Evolutionary conservation across 2,888 invertebrate genomes (phyloP).

Genomic region (Julus scanicus): DNA sequence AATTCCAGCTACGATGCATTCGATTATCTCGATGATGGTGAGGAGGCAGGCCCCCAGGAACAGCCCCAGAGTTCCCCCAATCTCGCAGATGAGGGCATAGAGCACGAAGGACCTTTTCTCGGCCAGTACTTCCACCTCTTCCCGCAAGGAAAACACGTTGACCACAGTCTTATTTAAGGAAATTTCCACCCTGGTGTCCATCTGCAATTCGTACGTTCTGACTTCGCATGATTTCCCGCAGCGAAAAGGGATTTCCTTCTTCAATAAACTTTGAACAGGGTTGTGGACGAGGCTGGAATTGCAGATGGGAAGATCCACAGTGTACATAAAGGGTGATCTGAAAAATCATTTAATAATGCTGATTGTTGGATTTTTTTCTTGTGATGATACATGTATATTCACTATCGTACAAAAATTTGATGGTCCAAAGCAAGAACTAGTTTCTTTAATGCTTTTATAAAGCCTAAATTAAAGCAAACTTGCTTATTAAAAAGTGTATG

Average conservation of each 20-base stretch:
- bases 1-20: neutral
- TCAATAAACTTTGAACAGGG: neutral
- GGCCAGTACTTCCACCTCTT: constrained; percentile 43
- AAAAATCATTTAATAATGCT: too few relatives aligned
- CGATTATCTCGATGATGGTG: constrained; percentile 51
- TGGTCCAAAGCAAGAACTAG: too few relatives aligned
- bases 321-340: constrained; percentile 40
- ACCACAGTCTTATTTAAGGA: neutral
- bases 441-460: too few relatives aligned
- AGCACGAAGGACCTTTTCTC: constrained; percentile 50
- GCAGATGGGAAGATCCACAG: constrained; percentile 37
- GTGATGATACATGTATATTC: too few relatives aligned
- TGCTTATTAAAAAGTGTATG: too few relatives aligned
- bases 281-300: neutral
- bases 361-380: too few relatives aligned
- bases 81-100: constrained; percentile 54
- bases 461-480: too few relatives aligned
- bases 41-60: constrained; percentile 51
- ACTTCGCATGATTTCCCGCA: constrained; percentile 38
- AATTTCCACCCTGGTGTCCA: constrained; percentile 41
- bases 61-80: constrained; percentile 50
- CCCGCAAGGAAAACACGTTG: constrained; percentile 10
- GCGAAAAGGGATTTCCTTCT: neutral
- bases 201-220: neutral
- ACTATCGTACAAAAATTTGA: too few relatives aligned